Evolutionary conservation across 2,888 invertebrate species (phyloP).

Genomic region (Apomyelois bistriatella): DNA sequence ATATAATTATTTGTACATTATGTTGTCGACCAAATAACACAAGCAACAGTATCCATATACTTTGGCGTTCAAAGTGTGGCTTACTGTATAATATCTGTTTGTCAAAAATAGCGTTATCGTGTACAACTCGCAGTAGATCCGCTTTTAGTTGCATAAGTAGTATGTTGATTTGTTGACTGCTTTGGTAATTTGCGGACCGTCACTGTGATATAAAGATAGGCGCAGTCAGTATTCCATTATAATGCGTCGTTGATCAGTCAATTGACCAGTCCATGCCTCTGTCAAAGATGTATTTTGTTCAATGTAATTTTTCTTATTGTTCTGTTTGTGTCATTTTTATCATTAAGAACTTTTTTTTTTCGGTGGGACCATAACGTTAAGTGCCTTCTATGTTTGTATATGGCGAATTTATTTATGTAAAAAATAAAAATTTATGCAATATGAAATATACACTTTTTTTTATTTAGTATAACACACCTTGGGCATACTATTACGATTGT

Average conservation of each 20-base stretch:
- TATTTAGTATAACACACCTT: conserved; percentile 3
- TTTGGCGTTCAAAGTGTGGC: conserved; percentile 48
- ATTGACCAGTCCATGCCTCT: not conserved
- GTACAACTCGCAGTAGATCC: not conserved
- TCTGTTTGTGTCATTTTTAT: conserved; percentile 39
- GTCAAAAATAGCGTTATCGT: not conserved
- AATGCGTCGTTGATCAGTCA: no score
- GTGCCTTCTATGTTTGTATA: conserved; percentile 74
- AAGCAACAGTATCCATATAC: conserved; percentile 41
- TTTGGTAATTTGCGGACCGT: not conserved
- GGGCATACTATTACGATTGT: not conserved
- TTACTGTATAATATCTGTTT: conserved; percentile 27
- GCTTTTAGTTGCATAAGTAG: not conserved
- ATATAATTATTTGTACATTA: conserved; percentile 19
- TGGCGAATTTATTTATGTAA: conserved; percentile 48
- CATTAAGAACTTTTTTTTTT: conserved; percentile 40
- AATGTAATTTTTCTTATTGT: conserved; percentile 16
- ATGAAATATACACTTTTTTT: conserved; percentile 21
- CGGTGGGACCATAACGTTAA: conserved; percentile 73
- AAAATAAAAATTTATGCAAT: conserved; percentile 41
- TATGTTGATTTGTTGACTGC: not conserved
- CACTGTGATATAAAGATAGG: not conserved
- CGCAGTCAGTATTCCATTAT: conserved; percentile 4
- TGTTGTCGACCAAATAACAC: conserved; percentile 19
- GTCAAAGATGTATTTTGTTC: not conserved